Evolutionary conservation across 2,113 vertebrate genomes (phyloP), one percentile per base, ranked within the genome.

Genomic region (Lepus americanus): DNA sequence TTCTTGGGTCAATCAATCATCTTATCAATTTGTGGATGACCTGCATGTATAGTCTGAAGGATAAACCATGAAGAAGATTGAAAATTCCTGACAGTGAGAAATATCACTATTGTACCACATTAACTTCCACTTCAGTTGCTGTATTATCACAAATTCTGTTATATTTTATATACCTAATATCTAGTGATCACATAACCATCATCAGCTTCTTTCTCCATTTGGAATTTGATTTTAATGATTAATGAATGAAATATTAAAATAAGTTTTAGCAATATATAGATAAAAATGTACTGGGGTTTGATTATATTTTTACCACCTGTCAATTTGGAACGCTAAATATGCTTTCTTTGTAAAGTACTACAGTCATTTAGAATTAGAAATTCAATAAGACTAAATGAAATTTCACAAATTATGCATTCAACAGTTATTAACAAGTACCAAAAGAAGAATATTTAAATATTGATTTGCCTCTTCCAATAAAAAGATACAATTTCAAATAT

Each of bases 371-470:
- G 66, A 66, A 86, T 85, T 74, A 69, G 33, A 74, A 59, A 93
- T 25, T 2, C 1, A 4, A 5, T 51, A 84, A 72, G 25, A 69
- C 23, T 64, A 83, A 73, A 73, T 0, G 69, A 92, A 95, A 53
- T 89, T 22, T 20, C 81, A 67, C 66, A 61, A 51, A 73, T 51
- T 72, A 78, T 77, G 31, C 19, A 61, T 83, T 90, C 25, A 83
- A 53, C 8, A 44, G n/a, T 63, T 95, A 44, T 77, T 84, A 90
- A 63, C 1, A 90, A 92, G 22, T 66, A 79, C 12, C 23, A 73
- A 90, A 77, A 59, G 13, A 67, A 82, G 11, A 39, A 25, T 89
- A 87, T 64, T 92, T 97, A 92, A 82, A 90, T 76, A 77, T 22
- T 72, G 5, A 94, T 66, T 94, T 84, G 3, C 12, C 16, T 93